These are phyloP conservation scores for Pecten maximus DNA, from an alignment of 2,888 invertebrate species.

Conservation along the genomic window DNA sequence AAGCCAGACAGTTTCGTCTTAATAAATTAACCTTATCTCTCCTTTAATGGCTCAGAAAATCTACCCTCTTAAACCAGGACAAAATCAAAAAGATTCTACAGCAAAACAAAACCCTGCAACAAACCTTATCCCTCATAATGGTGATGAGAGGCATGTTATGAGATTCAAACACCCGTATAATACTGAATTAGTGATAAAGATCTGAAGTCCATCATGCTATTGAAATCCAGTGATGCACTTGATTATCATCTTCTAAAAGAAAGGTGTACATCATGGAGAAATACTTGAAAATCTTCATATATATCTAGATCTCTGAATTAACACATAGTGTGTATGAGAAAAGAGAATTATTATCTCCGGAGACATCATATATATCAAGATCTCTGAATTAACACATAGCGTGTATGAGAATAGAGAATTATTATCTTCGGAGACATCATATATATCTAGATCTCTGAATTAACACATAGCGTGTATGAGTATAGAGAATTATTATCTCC, in stretches of 20 bases:
- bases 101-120: not conserved
- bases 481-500: no score
- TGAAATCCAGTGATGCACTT: not conserved
- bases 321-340: not conserved
- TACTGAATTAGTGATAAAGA: not conserved
- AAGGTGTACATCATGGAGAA: not conserved
- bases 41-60: conserved; percentile 28
- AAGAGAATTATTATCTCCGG: not conserved
- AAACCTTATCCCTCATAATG: not conserved
- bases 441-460: no score
- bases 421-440: not conserved
- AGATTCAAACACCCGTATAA: not conserved
- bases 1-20: not conserved
- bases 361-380: not conserved
- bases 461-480: no score
- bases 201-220: not conserved
- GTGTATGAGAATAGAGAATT: not conserved
- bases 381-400: not conserved
- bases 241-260: not conserved
- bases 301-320: not conserved
- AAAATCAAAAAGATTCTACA: not conserved
- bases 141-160: not conserved
- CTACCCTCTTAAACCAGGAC: not conserved
- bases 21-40: conserved; percentile 26
- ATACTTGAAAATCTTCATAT: not conserved